phyloP scores from a whole-genome alignment of 2,113 vertebrate genomes.

The Tupaia chinensis region DNA sequence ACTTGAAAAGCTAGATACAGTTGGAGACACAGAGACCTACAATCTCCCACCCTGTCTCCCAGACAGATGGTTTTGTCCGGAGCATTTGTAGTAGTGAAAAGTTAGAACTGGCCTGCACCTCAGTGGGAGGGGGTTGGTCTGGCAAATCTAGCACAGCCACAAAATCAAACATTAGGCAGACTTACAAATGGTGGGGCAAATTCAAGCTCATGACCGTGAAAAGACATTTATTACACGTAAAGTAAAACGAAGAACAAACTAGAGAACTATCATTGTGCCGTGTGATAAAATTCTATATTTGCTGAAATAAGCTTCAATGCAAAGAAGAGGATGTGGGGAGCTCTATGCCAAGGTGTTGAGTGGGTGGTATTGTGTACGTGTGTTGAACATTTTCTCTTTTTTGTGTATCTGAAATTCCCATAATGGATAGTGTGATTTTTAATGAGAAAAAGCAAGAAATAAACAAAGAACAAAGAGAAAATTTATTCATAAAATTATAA shows the following conservation, averaged over 20 bases:
- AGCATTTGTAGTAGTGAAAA: neutral
- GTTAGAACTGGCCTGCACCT: neutral
- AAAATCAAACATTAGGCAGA: neutral
- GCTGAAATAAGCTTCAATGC: neutral
- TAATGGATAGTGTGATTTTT: neutral
- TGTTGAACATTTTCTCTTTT: neutral
- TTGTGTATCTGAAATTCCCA: neutral
- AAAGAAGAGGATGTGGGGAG: neutral
- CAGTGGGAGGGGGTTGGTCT: neutral
- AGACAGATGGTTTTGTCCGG: neutral
- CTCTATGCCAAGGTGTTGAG: neutral
- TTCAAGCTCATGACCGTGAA: neutral
- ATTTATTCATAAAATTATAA: neutral
- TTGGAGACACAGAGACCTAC: neutral
- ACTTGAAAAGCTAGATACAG: constrained; percentile 32
- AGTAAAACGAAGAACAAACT: neutral
- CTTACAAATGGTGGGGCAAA: neutral
- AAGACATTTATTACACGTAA: neutral
- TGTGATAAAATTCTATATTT: neutral
- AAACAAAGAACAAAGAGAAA: constrained; percentile 9
- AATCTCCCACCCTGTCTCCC: neutral
- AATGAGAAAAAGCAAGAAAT: neutral
- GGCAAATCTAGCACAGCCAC: neutral
- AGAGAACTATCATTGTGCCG: neutral
- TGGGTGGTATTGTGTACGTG: neutral